These are phyloP conservation scores for Drosophila monieri DNA, from an alignment of 2,888 invertebrate genomes.

Conservation along the genomic window DNA sequence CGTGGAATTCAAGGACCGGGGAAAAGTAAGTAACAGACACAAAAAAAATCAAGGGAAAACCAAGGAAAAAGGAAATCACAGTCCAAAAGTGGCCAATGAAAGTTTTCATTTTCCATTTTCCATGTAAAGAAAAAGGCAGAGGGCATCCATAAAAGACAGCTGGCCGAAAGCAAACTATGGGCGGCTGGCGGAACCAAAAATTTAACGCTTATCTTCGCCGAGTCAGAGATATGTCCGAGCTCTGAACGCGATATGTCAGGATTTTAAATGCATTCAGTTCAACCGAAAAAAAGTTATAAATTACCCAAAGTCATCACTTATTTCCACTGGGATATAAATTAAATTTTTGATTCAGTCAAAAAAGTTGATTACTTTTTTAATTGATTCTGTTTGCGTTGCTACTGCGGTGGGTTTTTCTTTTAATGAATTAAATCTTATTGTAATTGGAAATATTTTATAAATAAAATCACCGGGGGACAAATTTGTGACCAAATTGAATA, in stretches of 20 bases:
- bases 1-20: slow-evolving; percentile 37
- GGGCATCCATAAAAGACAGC: slow-evolving; percentile 1
- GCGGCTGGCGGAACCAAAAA: slow-evolving; percentile 22
- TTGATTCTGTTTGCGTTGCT: slow-evolving; percentile 2
- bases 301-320: slow-evolving; percentile 19
- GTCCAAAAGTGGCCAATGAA: slow-evolving; percentile 43
- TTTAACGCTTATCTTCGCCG: slow-evolving; percentile 21
- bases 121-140: background rate
- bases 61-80: slow-evolving; percentile 32
- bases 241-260: slow-evolving; percentile 11
- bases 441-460: slow-evolving; percentile 2
- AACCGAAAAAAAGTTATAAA: slow-evolving; percentile 13
- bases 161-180: slow-evolving; percentile 19
- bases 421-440: background rate
- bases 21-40: slow-evolving; percentile 1
- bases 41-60: background rate
- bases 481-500: background rate
- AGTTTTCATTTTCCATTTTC: slow-evolving; percentile 35
- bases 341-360: slow-evolving; percentile 17
- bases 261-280: slow-evolving; percentile 13
- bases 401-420: background rate
- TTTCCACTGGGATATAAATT: slow-evolving; percentile 17
- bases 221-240: slow-evolving; percentile 23
- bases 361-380: slow-evolving; percentile 28
- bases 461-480: background rate